A percentile compares a stretch with the other conserved stretches of the same genome.
Evolutionary conservation across 2,113 vertebrate genomes (phyloP).

Genomic region (Fregetta grallaria): DNA sequence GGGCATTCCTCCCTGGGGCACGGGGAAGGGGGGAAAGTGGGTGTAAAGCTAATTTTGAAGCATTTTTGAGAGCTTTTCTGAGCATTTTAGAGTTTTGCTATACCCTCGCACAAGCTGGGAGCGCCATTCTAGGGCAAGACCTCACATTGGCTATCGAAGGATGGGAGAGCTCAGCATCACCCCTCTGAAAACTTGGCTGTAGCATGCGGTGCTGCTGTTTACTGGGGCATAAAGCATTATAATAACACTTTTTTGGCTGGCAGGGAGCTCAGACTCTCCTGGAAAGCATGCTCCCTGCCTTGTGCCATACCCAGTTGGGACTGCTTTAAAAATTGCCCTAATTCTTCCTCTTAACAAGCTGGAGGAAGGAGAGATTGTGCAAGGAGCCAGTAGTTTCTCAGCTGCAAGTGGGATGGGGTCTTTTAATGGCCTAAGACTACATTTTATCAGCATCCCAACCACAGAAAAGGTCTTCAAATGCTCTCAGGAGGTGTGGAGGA

Average conservation of each 20-base stretch:
- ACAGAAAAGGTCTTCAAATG: background rate
- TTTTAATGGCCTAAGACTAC: background rate
- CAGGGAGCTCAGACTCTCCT: background rate
- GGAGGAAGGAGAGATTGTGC: background rate
- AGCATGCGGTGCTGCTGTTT: background rate
- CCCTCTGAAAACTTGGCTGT: background rate
- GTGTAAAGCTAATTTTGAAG: background rate
- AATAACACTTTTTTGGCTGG: background rate
- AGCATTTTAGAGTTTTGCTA: background rate
- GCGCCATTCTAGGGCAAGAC: background rate
- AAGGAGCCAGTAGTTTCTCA: background rate
- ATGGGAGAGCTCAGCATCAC: background rate
- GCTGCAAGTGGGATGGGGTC: background rate
- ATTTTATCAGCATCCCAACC: background rate
- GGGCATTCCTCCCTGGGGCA: background rate
- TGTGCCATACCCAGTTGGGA: background rate
- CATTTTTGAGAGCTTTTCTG: background rate
- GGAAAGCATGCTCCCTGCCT: background rate
- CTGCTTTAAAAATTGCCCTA: background rate
- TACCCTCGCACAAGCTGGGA: background rate
- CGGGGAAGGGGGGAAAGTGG: accelerated
- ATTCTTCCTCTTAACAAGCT: background rate
- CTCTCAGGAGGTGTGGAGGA: background rate
- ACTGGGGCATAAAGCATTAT: background rate
- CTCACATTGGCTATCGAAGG: accelerated